phyloP scores from a whole-genome alignment of 2,888 invertebrate genomes.

The Cheilosia impressa region DNA sequence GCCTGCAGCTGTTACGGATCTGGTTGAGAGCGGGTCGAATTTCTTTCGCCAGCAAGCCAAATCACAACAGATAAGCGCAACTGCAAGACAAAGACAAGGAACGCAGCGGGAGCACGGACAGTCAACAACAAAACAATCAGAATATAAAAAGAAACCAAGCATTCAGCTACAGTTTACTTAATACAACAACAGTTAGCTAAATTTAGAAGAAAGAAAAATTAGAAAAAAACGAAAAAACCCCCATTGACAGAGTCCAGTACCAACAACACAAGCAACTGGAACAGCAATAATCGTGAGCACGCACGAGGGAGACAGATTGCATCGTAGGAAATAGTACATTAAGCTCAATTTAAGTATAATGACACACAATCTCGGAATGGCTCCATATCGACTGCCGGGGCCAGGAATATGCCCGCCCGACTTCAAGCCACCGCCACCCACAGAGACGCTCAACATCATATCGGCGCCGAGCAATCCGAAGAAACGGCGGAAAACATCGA shows the following conservation, averaged over 20 bases:
- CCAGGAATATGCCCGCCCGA: slow-evolving; percentile 89
- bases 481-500: slow-evolving; percentile 92
- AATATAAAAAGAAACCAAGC: not conserved
- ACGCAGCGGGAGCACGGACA: slow-evolving; percentile 9
- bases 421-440: slow-evolving; percentile 87
- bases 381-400: slow-evolving; percentile 89
- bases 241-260: slow-evolving; percentile 49
- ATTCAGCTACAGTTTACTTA: slow-evolving; percentile 57
- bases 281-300: slow-evolving; percentile 46
- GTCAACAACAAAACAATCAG: slow-evolving; percentile 54
- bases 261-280: slow-evolving; percentile 13
- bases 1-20: slow-evolving; percentile 68
- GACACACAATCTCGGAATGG: slow-evolving; percentile 93
- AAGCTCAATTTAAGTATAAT: slow-evolving; percentile 81
- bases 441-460: slow-evolving; percentile 89
- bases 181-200: slow-evolving; percentile 64
- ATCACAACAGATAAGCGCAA: slow-evolving; percentile 66
- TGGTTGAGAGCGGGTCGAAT: slow-evolving; percentile 72
- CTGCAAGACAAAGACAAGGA: slow-evolving; percentile 8
- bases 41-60: slow-evolving; percentile 69
- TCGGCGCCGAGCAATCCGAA: slow-evolving; percentile 93
- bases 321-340: slow-evolving; percentile 61
- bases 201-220: slow-evolving; percentile 47
- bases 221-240: no score
- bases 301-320: slow-evolving; percentile 11